Percentiles rank a stretch among this genome's conserved stretches.
Evolutionary conservation across 2,888 invertebrate genomes (phyloP).

Genomic region (Helobdella robusta): DNA sequence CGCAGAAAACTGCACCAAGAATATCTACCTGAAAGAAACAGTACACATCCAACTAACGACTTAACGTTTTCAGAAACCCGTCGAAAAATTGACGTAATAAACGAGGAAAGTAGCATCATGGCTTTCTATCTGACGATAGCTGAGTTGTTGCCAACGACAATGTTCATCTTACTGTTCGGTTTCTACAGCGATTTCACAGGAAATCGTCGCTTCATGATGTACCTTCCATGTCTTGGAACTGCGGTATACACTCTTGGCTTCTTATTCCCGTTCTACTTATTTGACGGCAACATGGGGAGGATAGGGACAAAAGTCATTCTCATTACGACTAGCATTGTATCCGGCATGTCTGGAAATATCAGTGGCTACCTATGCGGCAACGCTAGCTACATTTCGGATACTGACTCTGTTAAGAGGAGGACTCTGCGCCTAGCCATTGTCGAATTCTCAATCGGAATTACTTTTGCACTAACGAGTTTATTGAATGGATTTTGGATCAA

Average conservation of each 20-base stretch:
- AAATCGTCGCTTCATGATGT: constrained; percentile 43
- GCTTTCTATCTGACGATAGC: constrained; percentile 43
- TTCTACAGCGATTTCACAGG: constrained; percentile 46
- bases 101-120: constrained; percentile 35
- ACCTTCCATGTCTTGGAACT: constrained; percentile 45
- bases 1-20: background rate
- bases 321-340: constrained; percentile 31
- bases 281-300: constrained; percentile 30
- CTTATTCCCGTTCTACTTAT: constrained; percentile 34
- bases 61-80: background rate
- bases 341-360: constrained; percentile 34
- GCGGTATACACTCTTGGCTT: constrained; percentile 40
- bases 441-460: constrained; percentile 35
- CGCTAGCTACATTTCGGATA: constrained; percentile 37
- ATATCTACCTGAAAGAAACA: no score
- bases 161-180: constrained; percentile 44
- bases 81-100: constrained; percentile 26
- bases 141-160: constrained; percentile 42
- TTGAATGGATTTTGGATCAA: constrained; percentile 34
- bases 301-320: constrained; percentile 31
- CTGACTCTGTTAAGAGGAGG: constrained; percentile 33
- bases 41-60: background rate
- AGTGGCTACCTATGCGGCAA: constrained; percentile 37
- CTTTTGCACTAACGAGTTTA: constrained; percentile 33
- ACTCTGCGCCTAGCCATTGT: constrained; percentile 36